These are phyloP conservation scores for Eupithecia centaureata DNA, from an alignment of 2,888 invertebrate genomes.

Conservation along the genomic window DNA sequence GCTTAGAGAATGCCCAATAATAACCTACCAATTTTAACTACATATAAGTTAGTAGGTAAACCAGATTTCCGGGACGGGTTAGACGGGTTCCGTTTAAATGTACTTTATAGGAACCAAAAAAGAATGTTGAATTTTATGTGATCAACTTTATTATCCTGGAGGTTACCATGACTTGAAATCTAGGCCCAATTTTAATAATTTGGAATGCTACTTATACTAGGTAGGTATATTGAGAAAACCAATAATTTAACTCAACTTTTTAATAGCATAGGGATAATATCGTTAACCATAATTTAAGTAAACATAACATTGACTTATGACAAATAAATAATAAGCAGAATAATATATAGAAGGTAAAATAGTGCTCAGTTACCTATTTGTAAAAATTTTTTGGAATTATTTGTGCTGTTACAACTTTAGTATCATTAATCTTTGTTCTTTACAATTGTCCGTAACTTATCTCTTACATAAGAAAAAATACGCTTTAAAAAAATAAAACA, in stretches of 20 bases:
- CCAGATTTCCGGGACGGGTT: no score
- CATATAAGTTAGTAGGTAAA: no score
- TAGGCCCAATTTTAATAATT: no score
- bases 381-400: background rate
- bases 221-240: background rate
- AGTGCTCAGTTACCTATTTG: background rate
- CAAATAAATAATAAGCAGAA: background rate
- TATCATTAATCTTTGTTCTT: background rate
- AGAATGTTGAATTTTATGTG: no score
- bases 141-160: no score
- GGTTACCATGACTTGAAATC: no score
- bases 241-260: background rate
- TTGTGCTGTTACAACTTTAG: background rate
- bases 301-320: background rate
- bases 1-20: no score
- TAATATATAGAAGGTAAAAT: background rate
- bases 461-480: background rate
- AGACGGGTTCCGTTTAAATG: no score
- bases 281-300: background rate
- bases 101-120: no score
- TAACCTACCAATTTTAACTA: no score
- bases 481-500: background rate
- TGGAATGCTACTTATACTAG: background rate
- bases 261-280: background rate
- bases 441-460: background rate